Evolutionary conservation across 2,113 vertebrate species (phyloP).

Genomic region (Leptocoma aspasia): DNA sequence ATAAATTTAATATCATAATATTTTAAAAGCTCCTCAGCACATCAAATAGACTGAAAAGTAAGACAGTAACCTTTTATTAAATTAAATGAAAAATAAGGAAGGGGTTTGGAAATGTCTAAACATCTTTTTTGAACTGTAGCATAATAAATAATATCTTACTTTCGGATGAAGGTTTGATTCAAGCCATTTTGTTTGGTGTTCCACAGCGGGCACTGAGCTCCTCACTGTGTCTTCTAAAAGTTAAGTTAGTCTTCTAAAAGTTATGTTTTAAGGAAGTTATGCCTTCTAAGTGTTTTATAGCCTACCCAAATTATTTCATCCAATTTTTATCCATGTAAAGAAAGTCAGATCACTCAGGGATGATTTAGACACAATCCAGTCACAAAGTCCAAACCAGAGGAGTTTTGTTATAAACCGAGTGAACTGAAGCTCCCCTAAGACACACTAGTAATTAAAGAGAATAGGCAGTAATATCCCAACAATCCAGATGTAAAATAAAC

Average conservation of each 20-base stretch:
- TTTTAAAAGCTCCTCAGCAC: neutral
- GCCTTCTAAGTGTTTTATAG: neutral
- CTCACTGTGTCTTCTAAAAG: neutral
- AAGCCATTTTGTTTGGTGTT: neutral
- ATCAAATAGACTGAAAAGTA: neutral
- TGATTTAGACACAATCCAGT: neutral
- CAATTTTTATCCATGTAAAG: neutral
- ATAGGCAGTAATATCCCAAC: neutral
- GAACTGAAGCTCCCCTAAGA: neutral
- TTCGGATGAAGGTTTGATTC: neutral
- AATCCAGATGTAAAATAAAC: neutral
- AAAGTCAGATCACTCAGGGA: neutral
- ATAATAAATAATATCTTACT: constrained; percentile 21
- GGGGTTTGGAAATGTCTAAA: neutral
- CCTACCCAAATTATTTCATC: neutral
- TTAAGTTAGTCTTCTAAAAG: neutral
- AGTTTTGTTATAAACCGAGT: neutral
- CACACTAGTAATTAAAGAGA: neutral
- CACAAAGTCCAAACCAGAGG: neutral
- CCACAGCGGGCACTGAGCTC: neutral
- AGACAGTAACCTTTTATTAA: neutral
- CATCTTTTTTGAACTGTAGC: neutral
- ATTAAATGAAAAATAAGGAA: neutral
- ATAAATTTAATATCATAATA: constrained; percentile 20
- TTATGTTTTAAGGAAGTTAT: neutral